A percentile compares a stretch with the other conserved stretches of the same genome.
Conservation (phyloP, 2,888 invertebrate species). For the Teleiodes luculella region DNA sequence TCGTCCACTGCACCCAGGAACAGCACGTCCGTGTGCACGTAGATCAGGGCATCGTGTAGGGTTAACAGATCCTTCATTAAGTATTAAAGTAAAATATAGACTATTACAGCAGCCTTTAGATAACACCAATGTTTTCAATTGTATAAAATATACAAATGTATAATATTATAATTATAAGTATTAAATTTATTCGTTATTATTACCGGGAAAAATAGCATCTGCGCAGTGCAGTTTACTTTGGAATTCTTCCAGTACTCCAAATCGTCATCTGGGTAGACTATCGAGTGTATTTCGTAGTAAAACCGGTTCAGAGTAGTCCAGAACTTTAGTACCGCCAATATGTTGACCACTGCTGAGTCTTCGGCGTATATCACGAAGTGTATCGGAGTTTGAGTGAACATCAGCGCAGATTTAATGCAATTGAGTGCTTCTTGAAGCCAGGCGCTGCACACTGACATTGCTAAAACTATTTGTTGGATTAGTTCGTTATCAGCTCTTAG, state of each 20-base stretch:
- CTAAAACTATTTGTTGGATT: neutral
- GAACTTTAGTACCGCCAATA: neutral
- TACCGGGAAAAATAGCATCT: neutral
- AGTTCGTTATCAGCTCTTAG: no score
- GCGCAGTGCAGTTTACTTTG: neutral
- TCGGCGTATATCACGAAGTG: neutral
- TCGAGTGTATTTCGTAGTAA: neutral
- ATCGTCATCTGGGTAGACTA: neutral
- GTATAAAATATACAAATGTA: no score
- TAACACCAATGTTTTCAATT: no score
- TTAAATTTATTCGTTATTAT: neutral
- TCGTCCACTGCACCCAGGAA: conserved; percentile 90
- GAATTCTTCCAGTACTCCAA: neutral
- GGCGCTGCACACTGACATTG: neutral
- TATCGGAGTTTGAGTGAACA: neutral
- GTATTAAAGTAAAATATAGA: no score
- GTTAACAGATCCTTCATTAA: conserved; percentile 82
- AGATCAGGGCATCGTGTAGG: conserved; percentile 90
- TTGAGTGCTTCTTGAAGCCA: neutral
- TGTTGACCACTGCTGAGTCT: neutral
- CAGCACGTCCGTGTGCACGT: conserved; percentile 94
- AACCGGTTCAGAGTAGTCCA: neutral
- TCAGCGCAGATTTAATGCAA: neutral
- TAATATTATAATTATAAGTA: no score
- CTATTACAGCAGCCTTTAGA: no score